A percentile compares a stretch with the other conserved stretches of the same genome.
Evolutionary conservation across 1,140 invertebrate genomes (phyloP).

Genomic region (Drosophila sechellia): DNA sequence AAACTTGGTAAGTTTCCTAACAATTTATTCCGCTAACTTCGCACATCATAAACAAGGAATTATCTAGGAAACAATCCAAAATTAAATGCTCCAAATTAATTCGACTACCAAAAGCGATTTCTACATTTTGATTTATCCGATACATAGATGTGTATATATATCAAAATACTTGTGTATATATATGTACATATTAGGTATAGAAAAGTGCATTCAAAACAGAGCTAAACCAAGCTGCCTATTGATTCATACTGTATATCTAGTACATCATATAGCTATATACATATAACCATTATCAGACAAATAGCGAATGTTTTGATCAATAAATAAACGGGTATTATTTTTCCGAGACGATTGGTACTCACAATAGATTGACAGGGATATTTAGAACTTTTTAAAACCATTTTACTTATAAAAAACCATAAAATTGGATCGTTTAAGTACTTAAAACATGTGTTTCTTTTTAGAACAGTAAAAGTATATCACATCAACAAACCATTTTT

Average conservation of each 20-base stretch:
- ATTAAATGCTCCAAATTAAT: slow-evolving; percentile 62
- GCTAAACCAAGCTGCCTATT: slow-evolving; percentile 69
- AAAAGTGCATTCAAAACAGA: slow-evolving; percentile 75
- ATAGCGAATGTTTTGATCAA: background rate
- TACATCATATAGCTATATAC: slow-evolving; percentile 3
- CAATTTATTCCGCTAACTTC: slow-evolving; percentile 20
- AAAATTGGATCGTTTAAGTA: too few species aligned
- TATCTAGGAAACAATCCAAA: slow-evolving; percentile 36
- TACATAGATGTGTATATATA: slow-evolving; percentile 45
- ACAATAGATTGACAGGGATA: background rate
- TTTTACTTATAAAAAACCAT: background rate
- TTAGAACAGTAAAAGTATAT: background rate
- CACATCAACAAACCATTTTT: background rate
- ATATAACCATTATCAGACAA: slow-evolving; percentile 8
- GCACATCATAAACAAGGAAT: slow-evolving; percentile 35
- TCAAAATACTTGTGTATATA: slow-evolving; percentile 40
- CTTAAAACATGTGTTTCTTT: background rate
- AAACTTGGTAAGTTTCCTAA: slow-evolving; percentile 7
- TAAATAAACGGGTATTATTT: background rate
- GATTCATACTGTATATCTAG: slow-evolving; percentile 40
- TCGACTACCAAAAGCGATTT: slow-evolving; percentile 53
- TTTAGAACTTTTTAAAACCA: background rate
- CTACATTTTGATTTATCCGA: slow-evolving; percentile 43
- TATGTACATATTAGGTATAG: slow-evolving; percentile 60
- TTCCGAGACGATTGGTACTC: background rate